A percentile compares a stretch with the other conserved stretches of the same genome.
Conservation (phyloP, 2,797 vertebrate genomes). For the Limnodromus scolopaceus region DNA sequence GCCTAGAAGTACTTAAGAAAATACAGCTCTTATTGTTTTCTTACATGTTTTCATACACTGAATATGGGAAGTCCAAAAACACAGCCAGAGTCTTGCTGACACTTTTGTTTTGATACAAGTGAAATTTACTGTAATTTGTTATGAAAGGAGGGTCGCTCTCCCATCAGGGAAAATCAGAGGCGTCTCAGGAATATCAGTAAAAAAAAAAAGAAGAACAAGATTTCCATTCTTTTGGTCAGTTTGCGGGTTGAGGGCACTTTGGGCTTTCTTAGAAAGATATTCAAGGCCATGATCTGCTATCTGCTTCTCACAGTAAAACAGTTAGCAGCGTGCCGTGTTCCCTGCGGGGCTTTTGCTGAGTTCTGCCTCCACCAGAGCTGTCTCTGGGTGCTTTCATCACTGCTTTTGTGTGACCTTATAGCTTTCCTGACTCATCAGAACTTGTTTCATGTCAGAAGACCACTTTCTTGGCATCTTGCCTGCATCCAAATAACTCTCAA, state of each 20-base stretch:
- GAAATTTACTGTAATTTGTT: constrained; percentile 46
- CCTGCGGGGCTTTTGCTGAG: background rate
- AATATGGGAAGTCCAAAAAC: constrained; percentile 50
- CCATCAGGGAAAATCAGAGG: background rate
- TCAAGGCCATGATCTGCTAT: background rate
- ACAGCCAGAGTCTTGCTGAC: constrained; percentile 24
- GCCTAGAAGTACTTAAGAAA: constrained; percentile 34
- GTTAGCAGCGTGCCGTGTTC: background rate
- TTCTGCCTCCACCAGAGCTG: background rate
- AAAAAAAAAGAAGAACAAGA: background rate
- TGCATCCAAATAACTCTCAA: background rate
- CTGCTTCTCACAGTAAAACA: background rate
- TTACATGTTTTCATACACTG: background rate
- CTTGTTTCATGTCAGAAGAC: constrained; percentile 10
- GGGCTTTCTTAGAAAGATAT: background rate
- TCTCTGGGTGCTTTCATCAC: background rate
- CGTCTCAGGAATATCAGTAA: background rate
- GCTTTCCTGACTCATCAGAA: constrained; percentile 31
- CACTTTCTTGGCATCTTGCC: constrained; percentile 14
- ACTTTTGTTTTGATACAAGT: constrained; percentile 38
- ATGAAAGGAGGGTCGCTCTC: background rate
- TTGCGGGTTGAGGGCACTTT: background rate
- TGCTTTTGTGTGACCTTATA: background rate
- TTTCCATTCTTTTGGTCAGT: background rate
- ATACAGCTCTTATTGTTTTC: constrained; percentile 40